Evolutionary conservation across 2,888 invertebrate species (phyloP).

Genomic region (Endotricha flammealis): DNA sequence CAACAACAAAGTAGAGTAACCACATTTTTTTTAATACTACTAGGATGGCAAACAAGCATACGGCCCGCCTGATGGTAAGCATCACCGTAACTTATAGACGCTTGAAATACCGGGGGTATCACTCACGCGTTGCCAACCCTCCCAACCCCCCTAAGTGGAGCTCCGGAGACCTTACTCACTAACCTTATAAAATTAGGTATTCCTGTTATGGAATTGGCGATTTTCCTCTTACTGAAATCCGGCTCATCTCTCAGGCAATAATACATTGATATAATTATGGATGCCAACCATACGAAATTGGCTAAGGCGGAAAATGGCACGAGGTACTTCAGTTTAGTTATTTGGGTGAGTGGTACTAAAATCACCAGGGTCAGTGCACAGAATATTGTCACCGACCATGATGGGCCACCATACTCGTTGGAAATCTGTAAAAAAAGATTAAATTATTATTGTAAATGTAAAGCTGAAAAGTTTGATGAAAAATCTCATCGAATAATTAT

Average conservation of each 20-base stretch:
- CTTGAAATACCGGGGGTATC: too few species aligned
- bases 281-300: slow-evolving; percentile 87
- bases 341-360: slow-evolving; percentile 83
- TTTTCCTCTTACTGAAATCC: slow-evolving; percentile 49
- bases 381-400: slow-evolving; percentile 80
- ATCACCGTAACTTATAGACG: too few species aligned
- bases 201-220: slow-evolving; percentile 73
- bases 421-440: slow-evolving; percentile 65
- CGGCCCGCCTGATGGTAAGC: too few species aligned
- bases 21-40: too few species aligned
- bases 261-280: slow-evolving; percentile 89
- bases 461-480: too few species aligned
- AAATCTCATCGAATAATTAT: too few species aligned
- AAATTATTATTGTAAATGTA: too few species aligned
- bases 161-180: slow-evolving; percentile 9
- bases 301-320: slow-evolving; percentile 94
- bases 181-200: slow-evolving; percentile 91
- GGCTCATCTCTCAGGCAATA: slow-evolving; percentile 83
- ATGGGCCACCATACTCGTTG: slow-evolving; percentile 64
- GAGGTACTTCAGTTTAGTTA: slow-evolving; percentile 88
- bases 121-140: too few species aligned
- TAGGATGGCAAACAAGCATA: too few species aligned
- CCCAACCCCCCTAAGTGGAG: too few species aligned
- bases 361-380: slow-evolving; percentile 83
- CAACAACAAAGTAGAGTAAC: too few species aligned